Base-by-base conservation (phyloP, 2,888 invertebrate species). In the Clepsis dumicolana region DNA sequence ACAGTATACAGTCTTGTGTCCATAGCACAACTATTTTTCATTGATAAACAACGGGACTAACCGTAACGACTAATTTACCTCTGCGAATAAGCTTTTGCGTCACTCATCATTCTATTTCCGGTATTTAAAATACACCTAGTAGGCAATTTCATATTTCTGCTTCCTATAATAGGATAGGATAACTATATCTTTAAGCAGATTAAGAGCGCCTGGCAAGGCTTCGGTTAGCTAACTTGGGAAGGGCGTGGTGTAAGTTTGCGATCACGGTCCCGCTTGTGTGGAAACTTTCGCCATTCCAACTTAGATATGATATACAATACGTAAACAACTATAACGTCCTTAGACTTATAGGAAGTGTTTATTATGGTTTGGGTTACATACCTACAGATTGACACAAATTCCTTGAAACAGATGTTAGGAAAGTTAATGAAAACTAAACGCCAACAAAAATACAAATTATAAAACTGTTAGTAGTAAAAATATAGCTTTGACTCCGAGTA, bases 101-200 rank as follows among this genome's bases (percentile, higher is more conserved):
- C 35, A 35, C 8, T 12, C 35, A 2, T 12, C 35, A 8, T 14
- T 35, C 35, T 35, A 1, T 35, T 8, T 14, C 12, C 2, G 35
- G 12, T 35, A 35, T 35, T 35, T 35, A 35, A 52, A 16, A 2
- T 25, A 50, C 5, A 50, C n/a, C 27, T 16, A 4, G n/a, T 18
- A 16, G 18, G 7, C 18, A 8, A 44, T 29, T n/a, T 8, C 53
- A 16, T 29, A 54, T 16, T 29, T 7, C 38, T 35, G 56, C 35
- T 7, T 3, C 4, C 38, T 14, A 8, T 59, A 59, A 59, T 44
- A 8, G 59, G 41, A 59, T 44, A 8, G 59, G 41, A 59, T 56
- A 56, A 35, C 32, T 25, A 44, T 59, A 56, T 21, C 32, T 25
- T 27, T 59, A 59, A 59, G 41, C 8, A 59, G 59, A 41, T 41